A percentile compares a stretch with the other conserved stretches of the same genome.
phyloP scores from a whole-genome alignment of 2,113 vertebrate genomes.

The Cebus imitator region DNA sequence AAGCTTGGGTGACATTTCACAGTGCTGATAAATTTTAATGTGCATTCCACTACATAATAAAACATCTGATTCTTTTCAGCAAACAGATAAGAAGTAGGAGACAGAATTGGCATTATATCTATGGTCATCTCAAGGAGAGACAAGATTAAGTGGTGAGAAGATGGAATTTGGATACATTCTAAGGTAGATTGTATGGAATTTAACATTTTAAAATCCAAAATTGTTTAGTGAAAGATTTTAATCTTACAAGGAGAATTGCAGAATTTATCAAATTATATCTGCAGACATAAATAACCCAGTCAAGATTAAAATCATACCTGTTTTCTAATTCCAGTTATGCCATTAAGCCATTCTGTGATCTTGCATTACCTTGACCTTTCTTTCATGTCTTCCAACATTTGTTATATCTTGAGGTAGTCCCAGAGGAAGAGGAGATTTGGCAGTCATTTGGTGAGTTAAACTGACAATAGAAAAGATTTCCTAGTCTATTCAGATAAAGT shows the following conservation, averaged over 20 bases:
- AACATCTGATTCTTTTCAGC: slow-evolving; percentile 56
- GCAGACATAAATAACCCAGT: background rate
- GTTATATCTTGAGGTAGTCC: background rate
- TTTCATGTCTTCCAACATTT: background rate
- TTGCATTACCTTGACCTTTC: slow-evolving; percentile 34
- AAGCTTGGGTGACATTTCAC: slow-evolving; percentile 6
- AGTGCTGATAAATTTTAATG: slow-evolving; percentile 47
- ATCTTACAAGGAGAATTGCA: background rate
- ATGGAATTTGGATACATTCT: slow-evolving; percentile 41
- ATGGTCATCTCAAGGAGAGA: background rate
- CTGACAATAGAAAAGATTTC: background rate
- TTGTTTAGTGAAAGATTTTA: background rate
- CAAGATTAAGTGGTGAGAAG: background rate
- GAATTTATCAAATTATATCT: background rate
- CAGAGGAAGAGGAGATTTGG: background rate
- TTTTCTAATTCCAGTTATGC: slow-evolving; percentile 27
- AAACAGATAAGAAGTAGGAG: slow-evolving; percentile 33
- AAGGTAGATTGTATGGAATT: background rate
- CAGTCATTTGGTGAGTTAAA: background rate
- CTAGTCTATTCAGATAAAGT: background rate
- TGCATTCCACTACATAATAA: slow-evolving; percentile 17
- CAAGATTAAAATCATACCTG: background rate
- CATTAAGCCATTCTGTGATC: background rate
- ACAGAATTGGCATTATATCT: background rate
- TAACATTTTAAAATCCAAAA: slow-evolving; percentile 56